Evolutionary conservation across 2,113 vertebrate genomes (phyloP), one percentile per base, ranked within the genome.

Genomic region (Microcebus murinus): DNA sequence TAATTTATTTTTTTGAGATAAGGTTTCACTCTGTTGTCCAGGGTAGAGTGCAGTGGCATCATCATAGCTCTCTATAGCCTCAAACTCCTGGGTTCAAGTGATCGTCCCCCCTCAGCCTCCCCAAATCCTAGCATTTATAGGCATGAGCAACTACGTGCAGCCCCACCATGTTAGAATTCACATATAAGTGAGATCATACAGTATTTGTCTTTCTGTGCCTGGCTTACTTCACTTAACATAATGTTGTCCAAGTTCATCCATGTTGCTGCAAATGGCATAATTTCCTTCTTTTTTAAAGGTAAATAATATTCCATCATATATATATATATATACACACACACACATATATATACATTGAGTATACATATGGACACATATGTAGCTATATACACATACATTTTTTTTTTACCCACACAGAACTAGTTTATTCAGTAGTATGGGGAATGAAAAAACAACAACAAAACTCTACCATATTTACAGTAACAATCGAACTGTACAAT

Each of bases 381-480:
- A 73, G 36, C 10, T 73, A 27, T 45, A 74, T 15, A 29, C 71
- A 45, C 25, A 74, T 45, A 74, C 13, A 45, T 39, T 39, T 39
- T 39, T 39, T 39, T 39, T 39, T 39, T 21, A 84, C 95, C 98
- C 61, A 39, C 97, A 96, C 90, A 91, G 97, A 97, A 95, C 97
- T 96, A 98, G 92, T 98, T 98, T 98, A 98, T 98, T 98, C 96
- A 97, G 93, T 94, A 94, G 96, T 92, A 97, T 96, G 96, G 95
- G 71, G 83, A 88, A 85, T 90, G 91, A 94, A 48, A 63, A 94
- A 80, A 93, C 94, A 93, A 70, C 95, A 96, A 70, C 95, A 96
- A 96, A 97, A 96, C 80, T 70, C 97, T 98, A 97, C 76, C 39
- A 8, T 98, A 98, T 98, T 97, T 98, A 98, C 98, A 98, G 87